Conservation (phyloP, 2,113 vertebrate species). For the Oplegnathus fasciatus region DNA sequence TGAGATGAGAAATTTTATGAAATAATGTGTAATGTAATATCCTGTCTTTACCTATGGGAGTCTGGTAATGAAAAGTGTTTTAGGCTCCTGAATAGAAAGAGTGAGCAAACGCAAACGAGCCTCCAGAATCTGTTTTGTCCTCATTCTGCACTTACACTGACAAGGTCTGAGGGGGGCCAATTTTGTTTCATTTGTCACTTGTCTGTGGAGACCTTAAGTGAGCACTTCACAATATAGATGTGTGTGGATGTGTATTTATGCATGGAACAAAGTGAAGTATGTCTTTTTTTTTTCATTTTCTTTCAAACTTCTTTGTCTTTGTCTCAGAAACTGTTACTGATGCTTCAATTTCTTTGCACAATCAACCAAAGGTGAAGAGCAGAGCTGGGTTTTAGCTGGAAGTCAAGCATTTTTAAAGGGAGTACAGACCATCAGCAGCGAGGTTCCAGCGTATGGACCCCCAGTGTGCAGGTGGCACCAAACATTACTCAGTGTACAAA, state of each 20-base stretch:
- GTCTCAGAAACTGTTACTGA: conserved; percentile 83
- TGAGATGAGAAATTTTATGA: conserved; percentile 15
- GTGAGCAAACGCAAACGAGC: conserved; percentile 26
- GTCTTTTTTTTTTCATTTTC: conserved; percentile 35
- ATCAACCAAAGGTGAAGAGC: conserved; percentile 83
- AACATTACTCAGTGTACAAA: conserved; percentile 94
- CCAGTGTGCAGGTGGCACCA: conserved; percentile 51
- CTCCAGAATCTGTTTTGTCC: conserved; percentile 26
- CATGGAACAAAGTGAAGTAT: conserved; percentile 80
- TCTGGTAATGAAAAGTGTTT: conserved; percentile 33
- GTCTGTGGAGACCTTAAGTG: conserved; percentile 62
- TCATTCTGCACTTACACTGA: conserved; percentile 64
- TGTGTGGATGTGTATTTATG: conserved; percentile 84
- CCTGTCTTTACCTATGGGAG: background rate
- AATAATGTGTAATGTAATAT: background rate
- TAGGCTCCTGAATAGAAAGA: conserved; percentile 27
- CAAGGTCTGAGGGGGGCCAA: conserved; percentile 62
- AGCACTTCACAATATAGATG: conserved; percentile 78
- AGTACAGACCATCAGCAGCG: conserved; percentile 47
- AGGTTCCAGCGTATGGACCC: conserved; percentile 33
- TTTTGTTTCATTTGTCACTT: conserved; percentile 54
- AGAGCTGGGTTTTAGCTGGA: conserved; percentile 68
- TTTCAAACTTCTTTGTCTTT: conserved; percentile 63
- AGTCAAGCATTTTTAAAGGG: conserved; percentile 34
- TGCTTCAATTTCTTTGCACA: conserved; percentile 86